phyloP scores from a whole-genome alignment of 2,797 vertebrate species.

The Oophaga sylvatica region DNA sequence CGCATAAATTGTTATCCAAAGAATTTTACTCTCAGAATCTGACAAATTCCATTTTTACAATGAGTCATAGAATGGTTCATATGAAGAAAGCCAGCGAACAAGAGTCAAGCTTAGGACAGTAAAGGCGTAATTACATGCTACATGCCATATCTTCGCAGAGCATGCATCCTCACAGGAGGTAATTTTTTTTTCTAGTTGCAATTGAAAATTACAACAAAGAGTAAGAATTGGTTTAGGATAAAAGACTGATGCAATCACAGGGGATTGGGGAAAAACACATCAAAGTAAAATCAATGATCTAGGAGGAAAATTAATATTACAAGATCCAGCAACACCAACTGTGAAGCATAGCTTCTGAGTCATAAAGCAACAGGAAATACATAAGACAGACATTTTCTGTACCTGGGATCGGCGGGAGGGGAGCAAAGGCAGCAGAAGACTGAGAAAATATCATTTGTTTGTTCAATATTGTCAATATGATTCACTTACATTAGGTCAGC shows the following conservation, averaged over 20 bases:
- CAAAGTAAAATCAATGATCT: slow-evolving; percentile 54
- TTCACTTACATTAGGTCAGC: slow-evolving; percentile 1
- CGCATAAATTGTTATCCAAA: slow-evolving; percentile 27
- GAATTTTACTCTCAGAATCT: slow-evolving; percentile 25
- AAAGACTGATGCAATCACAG: slow-evolving; percentile 47
- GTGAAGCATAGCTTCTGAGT: slow-evolving; percentile 43
- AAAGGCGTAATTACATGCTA: slow-evolving; percentile 5
- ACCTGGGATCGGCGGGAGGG: slow-evolving; percentile 26
- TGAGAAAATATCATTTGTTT: slow-evolving; percentile 23
- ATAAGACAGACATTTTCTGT: slow-evolving; percentile 15
- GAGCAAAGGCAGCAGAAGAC: slow-evolving; percentile 7
- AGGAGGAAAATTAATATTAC: slow-evolving; percentile 57
- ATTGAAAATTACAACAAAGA: slow-evolving; percentile 45
- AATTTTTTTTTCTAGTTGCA: background rate
- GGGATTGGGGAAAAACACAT: slow-evolving; percentile 42
- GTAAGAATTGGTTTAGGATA: slow-evolving; percentile 52
- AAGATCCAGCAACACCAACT: slow-evolving; percentile 54
- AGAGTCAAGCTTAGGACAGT: slow-evolving; percentile 12
- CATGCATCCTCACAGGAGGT: background rate
- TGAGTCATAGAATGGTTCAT: slow-evolving; percentile 17
- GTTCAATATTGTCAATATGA: slow-evolving; percentile 13
- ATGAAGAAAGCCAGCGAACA: background rate
- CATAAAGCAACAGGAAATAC: slow-evolving; percentile 46
- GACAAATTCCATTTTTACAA: slow-evolving; percentile 16
- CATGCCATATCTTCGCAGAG: background rate